Base-by-base conservation (phyloP, 2,797 vertebrate species). In the Threskiornis aethiopicus region DNA sequence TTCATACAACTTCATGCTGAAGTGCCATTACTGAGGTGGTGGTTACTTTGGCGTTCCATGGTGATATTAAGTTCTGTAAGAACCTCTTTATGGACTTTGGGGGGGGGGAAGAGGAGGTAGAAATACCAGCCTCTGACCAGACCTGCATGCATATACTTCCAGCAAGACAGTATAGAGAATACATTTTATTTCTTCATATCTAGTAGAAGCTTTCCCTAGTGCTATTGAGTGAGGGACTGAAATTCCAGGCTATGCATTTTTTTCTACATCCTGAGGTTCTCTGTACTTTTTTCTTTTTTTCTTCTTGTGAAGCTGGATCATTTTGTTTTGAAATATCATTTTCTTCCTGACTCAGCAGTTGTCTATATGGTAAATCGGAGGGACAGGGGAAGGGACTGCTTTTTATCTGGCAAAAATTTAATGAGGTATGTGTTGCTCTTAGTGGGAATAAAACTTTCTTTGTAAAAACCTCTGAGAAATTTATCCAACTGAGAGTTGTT, bases 401-500 rank as follows among this genome's bases (percentile, higher is more conserved):
- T 87, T 93, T 85, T 83, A 57, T 89, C 39, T 85, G 61, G 82
- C 26, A 83, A 78, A 94, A 92, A 89, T 87, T 44, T 94, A 94
- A 95, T 92, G 86, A 92, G 92, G 20, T 92, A 29, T 77, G 15
- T 6, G 5, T 59, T 92, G 35, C 33, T 87, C 47, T 83, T 90
- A 52, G 54, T 73, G 59, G 85, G 89, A 95, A 89, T 89, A 92
- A 92, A 96, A 55, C 28, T 76, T 86, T 17, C 64, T 91, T 84
- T 93, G 42, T 75, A 86, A 83, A 93, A 93, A 35, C 55, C 84
- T 73, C 41, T 46, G 67, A 78, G 84, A 96, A 91, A 89, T 85
- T 59, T 92, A 51, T 95, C 89, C 92, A 73, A 3, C 89, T 55
- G 94, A 94, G 91, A 79, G 41, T 22, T 94, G 57, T 61, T 0